Evolutionary conservation across 2,888 invertebrate genomes (phyloP).

Genomic region (Coenonympha glycerion): DNA sequence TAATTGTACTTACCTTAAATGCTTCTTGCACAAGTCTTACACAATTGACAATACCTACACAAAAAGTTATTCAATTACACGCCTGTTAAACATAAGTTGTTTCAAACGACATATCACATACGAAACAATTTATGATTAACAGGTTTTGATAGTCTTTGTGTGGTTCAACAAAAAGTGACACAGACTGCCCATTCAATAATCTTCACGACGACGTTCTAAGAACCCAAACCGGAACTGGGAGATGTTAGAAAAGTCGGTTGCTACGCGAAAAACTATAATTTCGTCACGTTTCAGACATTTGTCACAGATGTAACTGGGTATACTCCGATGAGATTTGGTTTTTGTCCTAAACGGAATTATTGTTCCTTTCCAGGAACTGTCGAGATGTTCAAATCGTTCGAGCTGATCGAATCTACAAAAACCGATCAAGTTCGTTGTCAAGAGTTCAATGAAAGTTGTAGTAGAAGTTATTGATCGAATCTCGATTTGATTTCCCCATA

Average conservation of each 20-base stretch:
- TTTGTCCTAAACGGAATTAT: neutral
- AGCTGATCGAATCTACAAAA: neutral
- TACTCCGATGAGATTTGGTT: conserved; percentile 5
- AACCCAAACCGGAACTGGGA: conserved; percentile 9
- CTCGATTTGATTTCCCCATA: too few relatives aligned
- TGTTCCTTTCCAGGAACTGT: neutral
- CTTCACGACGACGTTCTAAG: neutral
- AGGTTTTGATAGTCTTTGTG: neutral
- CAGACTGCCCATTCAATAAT: neutral
- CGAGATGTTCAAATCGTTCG: neutral
- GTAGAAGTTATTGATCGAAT: too few relatives aligned
- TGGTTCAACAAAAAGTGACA: neutral
- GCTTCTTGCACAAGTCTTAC: neutral
- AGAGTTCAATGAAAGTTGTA: neutral
- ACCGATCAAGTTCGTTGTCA: neutral
- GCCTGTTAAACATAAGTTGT: neutral
- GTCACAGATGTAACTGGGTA: conserved; percentile 3
- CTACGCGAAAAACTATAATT: conserved; percentile 8
- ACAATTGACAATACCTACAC: neutral
- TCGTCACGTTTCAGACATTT: conserved; percentile 12
- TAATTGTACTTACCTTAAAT: too few relatives aligned
- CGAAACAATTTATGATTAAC: too few relatives aligned
- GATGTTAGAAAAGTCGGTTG: conserved; percentile 4
- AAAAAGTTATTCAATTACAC: conserved; percentile 8
- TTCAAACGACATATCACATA: neutral